Base-by-base conservation (phyloP, 23 tunicate species). In the Styela plicata region DNA sequence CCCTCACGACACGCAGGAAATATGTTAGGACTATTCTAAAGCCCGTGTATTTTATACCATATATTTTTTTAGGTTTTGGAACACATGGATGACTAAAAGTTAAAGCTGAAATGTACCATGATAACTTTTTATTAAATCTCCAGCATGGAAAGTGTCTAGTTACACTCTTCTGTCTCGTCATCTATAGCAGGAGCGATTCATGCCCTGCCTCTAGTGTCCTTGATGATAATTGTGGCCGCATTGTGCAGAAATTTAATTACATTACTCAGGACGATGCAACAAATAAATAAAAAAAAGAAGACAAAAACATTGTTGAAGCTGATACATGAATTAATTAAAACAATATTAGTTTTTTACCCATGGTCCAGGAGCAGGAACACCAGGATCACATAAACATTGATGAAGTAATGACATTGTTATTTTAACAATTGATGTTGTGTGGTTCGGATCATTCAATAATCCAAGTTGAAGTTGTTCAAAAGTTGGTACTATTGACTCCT, bases 371-470 rank as follows among this genome's bases (percentile, higher is more conserved):
- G 90, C 98, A 10, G 98, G 98, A 2, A 93, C 98, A 1, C 98
- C 98, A n/a, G 98, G 98, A 69, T 93, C 98, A 78, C 98, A 93
- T 32, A 93, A 69, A 83, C 98, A 88, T 64, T 93, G 94, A 82
- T 93, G 94, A 5, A 93, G 84, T 52, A 93, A 69, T 13, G 89
- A 86, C 74, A 88, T 93, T 2, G 98, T 93, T 19, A 93, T 84
- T 64, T 74, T 74, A 22, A 88, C 98, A 3, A 93, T 78, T 21
- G 89, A 34, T 19, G 66, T 81, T 0, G 85, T 83, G 66, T 93
- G 94, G 29, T 80, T 69, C 23, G 98, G 89, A 53, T 93, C 93
- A 62, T 88, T 93, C 16, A 93, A 70, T 70, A 93, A 66, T 16
- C 93, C 91, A 0, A 88, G 84, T 44, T 88, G 94, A 37, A 93